Base-by-base conservation (phyloP, 2,113 vertebrate species). In the Grus americana region DNA sequence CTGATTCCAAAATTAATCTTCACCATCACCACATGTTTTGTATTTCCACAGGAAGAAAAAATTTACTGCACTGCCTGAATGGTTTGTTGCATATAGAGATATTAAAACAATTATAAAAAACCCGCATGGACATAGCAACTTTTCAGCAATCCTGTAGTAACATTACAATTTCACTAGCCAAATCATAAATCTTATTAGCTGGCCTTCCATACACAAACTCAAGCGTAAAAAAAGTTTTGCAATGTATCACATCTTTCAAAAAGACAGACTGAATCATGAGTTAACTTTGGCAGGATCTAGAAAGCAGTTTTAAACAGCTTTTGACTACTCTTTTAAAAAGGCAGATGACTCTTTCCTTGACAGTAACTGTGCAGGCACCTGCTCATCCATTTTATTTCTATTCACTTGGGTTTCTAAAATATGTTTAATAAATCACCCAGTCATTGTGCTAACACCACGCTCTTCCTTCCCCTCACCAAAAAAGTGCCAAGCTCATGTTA, bases 41-140 rank as follows among this genome's bases (percentile, higher is more conserved):
- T 44, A 93, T 96, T 95, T 92, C 82, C 84, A 88, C 29, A 13
- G 36, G 44, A 93, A 82, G 65, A 87, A 47, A 59, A 86, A 65
- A 78, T 10, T 42, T 50, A 91, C 74, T 73, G 44, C 24, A 32
- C 54, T 84, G 75, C 44, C 80, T 83, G 40, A 76, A 88, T 9
- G 9, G 38, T 49, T 86, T 46, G 30, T 63, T 66, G 59, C 78
- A 72, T 57, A 79, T 0, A 38, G 70, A 70, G n/a, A 36, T 61
- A 91, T 81, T 93, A 54, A 90, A 92, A 86, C 26, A 85, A 62
- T 73, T 80, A 55, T 1, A 36, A 47, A 36, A 54, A 63, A n/a
- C 15, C 50, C 46, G 86, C n/a, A 52, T 7, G 15, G 58, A 47
- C 47, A 15, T 38, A 81, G 40, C 58, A 81, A 54, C 29, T 66